phyloP scores from a whole-genome alignment of 2,113 vertebrate species.

The Aldabrachelys gigantea region DNA sequence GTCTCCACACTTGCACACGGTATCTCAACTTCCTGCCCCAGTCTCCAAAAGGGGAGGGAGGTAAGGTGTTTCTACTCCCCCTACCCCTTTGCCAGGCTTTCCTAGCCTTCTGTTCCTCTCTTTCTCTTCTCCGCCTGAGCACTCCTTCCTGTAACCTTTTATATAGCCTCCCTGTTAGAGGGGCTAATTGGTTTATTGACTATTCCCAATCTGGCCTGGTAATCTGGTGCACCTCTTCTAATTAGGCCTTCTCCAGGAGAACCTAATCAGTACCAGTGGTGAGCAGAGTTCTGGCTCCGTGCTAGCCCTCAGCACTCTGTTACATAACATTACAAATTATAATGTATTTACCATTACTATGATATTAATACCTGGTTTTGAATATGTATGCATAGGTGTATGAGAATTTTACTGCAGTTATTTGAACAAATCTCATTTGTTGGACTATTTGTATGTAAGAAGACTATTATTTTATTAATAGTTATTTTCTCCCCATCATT shows the following conservation, averaged over 20 bases:
- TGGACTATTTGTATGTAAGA: neutral
- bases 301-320: neutral
- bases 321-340: neutral
- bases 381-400: accelerated
- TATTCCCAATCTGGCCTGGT: neutral
- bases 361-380: neutral
- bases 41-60: neutral
- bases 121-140: neutral
- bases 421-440: neutral
- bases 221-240: neutral
- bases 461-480: neutral
- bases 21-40: neutral
- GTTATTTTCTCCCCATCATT: neutral
- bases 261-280: neutral
- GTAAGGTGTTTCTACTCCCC: neutral
- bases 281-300: neutral
- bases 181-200: neutral
- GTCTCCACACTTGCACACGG: neutral
- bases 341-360: neutral
- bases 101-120: neutral
- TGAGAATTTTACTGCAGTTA: neutral
- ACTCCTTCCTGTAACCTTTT: neutral
- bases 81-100: neutral
- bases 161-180: neutral
- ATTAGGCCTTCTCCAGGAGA: neutral